Conservation (phyloP, 2,113 vertebrate genomes). For the Corapipo altera region DNA sequence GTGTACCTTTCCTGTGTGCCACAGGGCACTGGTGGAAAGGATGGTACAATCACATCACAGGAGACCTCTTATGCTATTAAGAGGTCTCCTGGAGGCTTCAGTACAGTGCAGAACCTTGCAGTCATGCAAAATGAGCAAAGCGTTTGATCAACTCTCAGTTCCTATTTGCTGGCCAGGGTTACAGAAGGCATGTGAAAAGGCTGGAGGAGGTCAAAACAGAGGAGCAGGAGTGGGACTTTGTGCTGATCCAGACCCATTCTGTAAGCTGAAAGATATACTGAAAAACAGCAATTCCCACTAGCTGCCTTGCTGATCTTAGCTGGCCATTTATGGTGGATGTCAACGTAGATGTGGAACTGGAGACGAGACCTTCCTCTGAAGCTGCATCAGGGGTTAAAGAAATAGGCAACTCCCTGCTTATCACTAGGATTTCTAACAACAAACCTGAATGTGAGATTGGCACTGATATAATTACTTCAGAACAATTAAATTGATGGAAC, state of each 20-base stretch:
- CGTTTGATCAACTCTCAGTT: rapidly evolving
- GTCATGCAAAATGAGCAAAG: background rate
- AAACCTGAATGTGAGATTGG: background rate
- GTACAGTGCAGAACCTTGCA: background rate
- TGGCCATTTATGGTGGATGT: background rate
- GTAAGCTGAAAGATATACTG: background rate
- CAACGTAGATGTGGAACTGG: background rate
- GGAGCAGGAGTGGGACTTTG: background rate
- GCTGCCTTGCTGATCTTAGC: background rate
- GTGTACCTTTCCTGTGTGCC: background rate
- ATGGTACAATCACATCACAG: background rate
- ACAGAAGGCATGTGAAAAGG: background rate
- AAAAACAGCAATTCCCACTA: background rate
- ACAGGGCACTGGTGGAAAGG: background rate
- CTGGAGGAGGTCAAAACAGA: background rate
- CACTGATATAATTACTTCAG: background rate
- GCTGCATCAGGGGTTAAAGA: background rate
- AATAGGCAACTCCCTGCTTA: background rate
- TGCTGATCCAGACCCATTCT: background rate
- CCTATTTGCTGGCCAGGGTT: background rate
- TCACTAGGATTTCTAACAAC: background rate
- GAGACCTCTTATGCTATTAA: background rate
- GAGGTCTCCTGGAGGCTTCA: background rate
- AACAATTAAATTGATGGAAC: background rate
- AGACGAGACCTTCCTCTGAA: background rate